phyloP scores from a whole-genome alignment of 2,113 vertebrate genomes.

The Nyctereutes procyonoides region DNA sequence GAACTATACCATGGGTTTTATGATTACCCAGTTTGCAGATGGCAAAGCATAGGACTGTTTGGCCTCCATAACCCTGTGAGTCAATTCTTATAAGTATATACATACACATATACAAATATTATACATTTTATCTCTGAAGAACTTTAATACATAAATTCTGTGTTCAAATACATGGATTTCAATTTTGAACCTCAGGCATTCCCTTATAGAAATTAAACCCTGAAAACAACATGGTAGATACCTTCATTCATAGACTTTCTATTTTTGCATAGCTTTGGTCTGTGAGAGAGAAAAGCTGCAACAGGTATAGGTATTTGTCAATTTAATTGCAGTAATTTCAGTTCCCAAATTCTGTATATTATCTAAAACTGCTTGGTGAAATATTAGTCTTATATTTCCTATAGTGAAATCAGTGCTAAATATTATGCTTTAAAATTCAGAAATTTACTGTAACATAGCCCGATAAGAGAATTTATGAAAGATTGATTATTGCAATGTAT shows the following conservation, averaged over 20 bases:
- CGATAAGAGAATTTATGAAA: background rate
- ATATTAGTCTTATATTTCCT: background rate
- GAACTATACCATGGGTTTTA: background rate
- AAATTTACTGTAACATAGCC: background rate
- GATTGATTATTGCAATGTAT: background rate
- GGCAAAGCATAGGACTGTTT: background rate
- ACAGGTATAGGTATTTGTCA: background rate
- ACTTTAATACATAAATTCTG: background rate
- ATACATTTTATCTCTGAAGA: background rate
- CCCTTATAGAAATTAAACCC: conserved; percentile 20
- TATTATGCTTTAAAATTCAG: background rate
- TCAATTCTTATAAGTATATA: background rate
- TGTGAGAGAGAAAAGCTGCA: background rate
- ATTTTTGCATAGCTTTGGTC: conserved; percentile 2
- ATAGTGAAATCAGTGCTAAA: background rate
- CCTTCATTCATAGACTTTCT: background rate
- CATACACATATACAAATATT: too few relatives aligned
- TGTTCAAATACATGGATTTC: background rate
- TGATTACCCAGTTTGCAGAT: background rate
- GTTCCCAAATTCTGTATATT: background rate
- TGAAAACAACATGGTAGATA: background rate
- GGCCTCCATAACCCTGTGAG: background rate
- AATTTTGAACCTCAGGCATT: background rate
- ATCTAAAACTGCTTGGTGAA: background rate
- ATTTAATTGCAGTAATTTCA: background rate